Evolutionary conservation across 2,113 vertebrate species (phyloP).

Genomic region (Eptesicus fuscus): DNA sequence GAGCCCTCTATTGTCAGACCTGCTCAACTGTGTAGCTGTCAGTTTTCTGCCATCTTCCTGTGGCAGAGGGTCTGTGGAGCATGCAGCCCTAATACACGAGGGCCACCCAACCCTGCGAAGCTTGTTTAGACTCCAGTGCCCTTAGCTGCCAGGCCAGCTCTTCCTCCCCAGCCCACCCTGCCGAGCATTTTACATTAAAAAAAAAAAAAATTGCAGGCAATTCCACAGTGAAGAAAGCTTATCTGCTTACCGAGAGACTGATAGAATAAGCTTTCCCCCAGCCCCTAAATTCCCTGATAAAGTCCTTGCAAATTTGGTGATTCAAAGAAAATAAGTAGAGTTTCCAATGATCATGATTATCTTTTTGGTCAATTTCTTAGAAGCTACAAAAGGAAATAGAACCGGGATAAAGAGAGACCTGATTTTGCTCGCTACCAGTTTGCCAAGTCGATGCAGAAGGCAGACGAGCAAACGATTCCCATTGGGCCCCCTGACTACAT

Average conservation of each 20-base stretch:
- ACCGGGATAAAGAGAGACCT: constrained; percentile 24
- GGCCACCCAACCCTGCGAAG: not conserved
- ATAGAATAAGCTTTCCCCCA: not conserved
- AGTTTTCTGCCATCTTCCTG: not conserved
- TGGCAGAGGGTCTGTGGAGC: not conserved
- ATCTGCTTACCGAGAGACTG: constrained; percentile 15
- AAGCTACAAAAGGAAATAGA: constrained; percentile 35
- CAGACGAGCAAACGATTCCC: constrained; percentile 55
- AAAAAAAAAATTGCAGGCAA: not conserved
- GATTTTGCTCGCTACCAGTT: constrained; percentile 28
- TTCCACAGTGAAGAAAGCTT: not conserved
- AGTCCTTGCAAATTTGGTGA: constrained; percentile 10
- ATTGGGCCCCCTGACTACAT: constrained; percentile 31
- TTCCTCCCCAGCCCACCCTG: not conserved
- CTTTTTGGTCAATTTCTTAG: not conserved
- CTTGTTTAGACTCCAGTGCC: not conserved
- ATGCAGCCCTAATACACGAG: not conserved
- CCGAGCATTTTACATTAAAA: not conserved
- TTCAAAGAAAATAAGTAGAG: not conserved
- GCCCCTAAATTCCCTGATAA: not conserved
- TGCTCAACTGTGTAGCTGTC: not conserved
- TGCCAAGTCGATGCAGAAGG: constrained; percentile 51
- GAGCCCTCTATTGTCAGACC: constrained; percentile 30
- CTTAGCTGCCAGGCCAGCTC: not conserved
- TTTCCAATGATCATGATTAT: not conserved